Conservation (phyloP, 2,113 vertebrate genomes). For the Drymodes brunneopygia region DNA sequence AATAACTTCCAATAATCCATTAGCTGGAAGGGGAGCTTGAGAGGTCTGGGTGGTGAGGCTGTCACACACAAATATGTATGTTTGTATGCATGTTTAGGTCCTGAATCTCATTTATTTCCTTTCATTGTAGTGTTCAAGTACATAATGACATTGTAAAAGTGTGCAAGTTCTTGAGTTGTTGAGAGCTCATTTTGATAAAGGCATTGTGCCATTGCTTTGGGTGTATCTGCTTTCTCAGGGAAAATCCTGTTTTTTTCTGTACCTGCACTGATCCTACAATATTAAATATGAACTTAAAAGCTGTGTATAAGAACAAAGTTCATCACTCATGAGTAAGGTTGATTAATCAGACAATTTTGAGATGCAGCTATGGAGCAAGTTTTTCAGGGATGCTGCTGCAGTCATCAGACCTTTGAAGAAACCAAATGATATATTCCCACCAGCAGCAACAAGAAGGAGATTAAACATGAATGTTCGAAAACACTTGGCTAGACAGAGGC, state of each 20-base stretch:
- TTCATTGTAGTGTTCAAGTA: background rate
- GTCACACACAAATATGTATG: too few relatives aligned
- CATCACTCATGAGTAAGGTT: background rate
- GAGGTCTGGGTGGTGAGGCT: background rate
- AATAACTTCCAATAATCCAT: background rate
- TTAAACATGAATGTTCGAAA: background rate
- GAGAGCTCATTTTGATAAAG: background rate
- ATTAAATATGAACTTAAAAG: background rate
- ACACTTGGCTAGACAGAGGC: background rate
- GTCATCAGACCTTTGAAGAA: background rate
- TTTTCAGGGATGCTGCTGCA: background rate
- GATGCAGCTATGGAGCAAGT: background rate
- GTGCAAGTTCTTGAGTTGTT: background rate
- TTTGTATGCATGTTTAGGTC: background rate
- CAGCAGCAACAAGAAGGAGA: background rate
- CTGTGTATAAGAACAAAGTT: background rate
- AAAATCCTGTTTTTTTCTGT: background rate
- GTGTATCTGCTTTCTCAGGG: background rate
- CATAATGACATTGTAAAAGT: fast-evolving
- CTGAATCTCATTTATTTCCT: background rate
- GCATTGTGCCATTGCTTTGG: background rate
- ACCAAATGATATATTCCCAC: background rate
- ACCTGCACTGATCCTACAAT: background rate
- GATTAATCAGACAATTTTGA: slow-evolving; percentile 30
- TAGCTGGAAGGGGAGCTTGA: background rate